These are phyloP conservation scores for Kradibia gibbosae DNA, from an alignment of 1,140 invertebrate genomes.

Conservation along the genomic window DNA sequence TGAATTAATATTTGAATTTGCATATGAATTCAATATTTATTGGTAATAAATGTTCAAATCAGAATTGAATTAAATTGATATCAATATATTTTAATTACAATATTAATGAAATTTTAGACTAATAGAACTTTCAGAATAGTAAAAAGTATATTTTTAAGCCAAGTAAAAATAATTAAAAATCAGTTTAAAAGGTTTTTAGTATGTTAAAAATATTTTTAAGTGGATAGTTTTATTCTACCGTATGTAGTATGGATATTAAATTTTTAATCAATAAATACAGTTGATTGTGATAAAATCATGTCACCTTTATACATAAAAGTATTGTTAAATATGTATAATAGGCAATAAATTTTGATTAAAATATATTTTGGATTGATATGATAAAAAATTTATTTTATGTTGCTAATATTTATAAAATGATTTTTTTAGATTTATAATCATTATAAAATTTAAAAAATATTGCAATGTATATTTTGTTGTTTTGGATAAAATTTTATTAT, in stretches of 20 bases:
- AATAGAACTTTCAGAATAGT: not conserved
- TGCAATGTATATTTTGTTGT: too few relatives aligned
- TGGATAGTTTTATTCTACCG: slow-evolving; percentile 38
- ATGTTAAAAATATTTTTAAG: slow-evolving; percentile 35
- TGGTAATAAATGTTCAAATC: slow-evolving; percentile 1
- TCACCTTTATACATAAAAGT: slow-evolving; percentile 35
- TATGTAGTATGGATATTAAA: slow-evolving; percentile 31
- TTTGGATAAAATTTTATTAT: too few relatives aligned
- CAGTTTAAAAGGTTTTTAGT: slow-evolving; percentile 51
- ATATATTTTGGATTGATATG: not conserved
- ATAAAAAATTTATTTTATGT: not conserved
- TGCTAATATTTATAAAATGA: not conserved
- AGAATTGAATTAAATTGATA: slow-evolving; percentile 36
- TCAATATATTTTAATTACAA: not conserved
- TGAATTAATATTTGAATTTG: slow-evolving; percentile 30
- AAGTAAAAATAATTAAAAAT: slow-evolving; percentile 62
- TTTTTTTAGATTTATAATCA: too few relatives aligned
- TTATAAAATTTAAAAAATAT: too few relatives aligned
- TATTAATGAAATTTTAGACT: slow-evolving; percentile 20
- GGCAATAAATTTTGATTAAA: slow-evolving; percentile 45
- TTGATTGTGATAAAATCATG: slow-evolving; percentile 45
- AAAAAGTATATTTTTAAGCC: slow-evolving; percentile 41
- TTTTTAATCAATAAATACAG: slow-evolving; percentile 36
- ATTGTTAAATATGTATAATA: slow-evolving; percentile 37
- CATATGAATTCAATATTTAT: slow-evolving; percentile 14